Base-by-base conservation (phyloP, 1,140 invertebrate species). In the Dinoponera quadriceps region DNA sequence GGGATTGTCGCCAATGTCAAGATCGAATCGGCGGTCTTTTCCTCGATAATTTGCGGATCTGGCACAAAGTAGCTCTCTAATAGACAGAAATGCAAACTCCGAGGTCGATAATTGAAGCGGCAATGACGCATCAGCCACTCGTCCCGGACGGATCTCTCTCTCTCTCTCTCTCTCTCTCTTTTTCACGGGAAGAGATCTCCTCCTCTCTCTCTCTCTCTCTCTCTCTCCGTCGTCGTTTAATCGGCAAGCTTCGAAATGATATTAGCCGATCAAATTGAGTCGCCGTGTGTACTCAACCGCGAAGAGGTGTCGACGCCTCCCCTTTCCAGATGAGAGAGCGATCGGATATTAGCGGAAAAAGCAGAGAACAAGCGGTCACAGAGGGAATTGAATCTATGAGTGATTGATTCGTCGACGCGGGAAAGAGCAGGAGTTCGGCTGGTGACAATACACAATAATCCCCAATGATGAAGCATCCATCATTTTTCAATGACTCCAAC, bases 211-310 rank as follows among this genome's bases (percentile, higher is more conserved):
- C 29, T 33, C 29, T 33, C 5, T 85, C 44, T 75, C 60, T 68
- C 69, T 48, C 66, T 63, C 65, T 66, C 75, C 25, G 22, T 38
- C 62, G 54, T 20, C 72, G 65, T 68, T 74, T 81, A 78, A 87
- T 87, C 85, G 68, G 66, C 25, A 20, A 66, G 74, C 74, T 84
- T 89, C 55, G 84, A 86, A 65, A 73, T 77, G 65, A 88, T 78
- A 85, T 86, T 89, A 87, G 73, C 69, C 75, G 65, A 68, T 84
- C 55, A 82, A 83, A 88, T 88, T 69, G 74, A 84, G 63, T 80
- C 49, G 22, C 63, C 27, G 27, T 72, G 29, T 85, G 73, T 78
- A 88, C 55, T 55, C 68, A 80, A 78, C 57, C 49, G 84, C 65
- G 86, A 25, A 25, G 74, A 68, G 84, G 27, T 65, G 74, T 86